Evolutionary conservation across 2,113 vertebrate genomes (phyloP), one percentile per base, ranked within the genome.

Genomic region (Turdus rufiventris): DNA sequence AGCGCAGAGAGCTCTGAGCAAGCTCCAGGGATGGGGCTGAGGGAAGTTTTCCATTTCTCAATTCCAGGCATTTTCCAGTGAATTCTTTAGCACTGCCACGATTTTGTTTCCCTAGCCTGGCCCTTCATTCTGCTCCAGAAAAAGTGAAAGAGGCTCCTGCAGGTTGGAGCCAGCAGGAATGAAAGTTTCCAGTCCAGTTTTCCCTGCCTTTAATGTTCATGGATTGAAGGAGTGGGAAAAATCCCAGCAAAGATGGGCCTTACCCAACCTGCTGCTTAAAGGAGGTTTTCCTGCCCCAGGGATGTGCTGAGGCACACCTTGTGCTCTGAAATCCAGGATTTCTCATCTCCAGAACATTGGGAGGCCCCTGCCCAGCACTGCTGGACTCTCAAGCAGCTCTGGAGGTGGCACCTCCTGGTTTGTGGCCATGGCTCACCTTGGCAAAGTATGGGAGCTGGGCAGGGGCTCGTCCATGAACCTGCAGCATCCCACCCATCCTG

Each of bases 261-360:
- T 15, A 6, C 6, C 31, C 43, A 65, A 31, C 1, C 31, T 21
- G 12, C 65, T 87, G 18, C 42, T 57, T 18, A 14, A 57, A 63
- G 36, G 0, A 57, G 18, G 2, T 58, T 65, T 42, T 7, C 23
- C 45, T 76, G n/a, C 3, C 45, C 38, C 26, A 13, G 47, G 21
- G 36, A 31, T 12, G 29, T 8, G 25, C 47, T 57, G 48, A 31
- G 26, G 23, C 7, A 0, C 12, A 12, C 0, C 4, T 10, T 6
- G 38, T 29, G 38, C 65, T 47, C 56, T 19, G 33, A 21, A 68
- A 21, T 28, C 60, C 15, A 4, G 15, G 26, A 21, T 1, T 43
- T 13, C 51, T 47, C 33, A 10, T 11, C 42, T 42, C 48, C 31
- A 36, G 18, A 16, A 42, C 47, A 24, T 10, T 0, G 6, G 26